Base-by-base conservation (phyloP, 2,888 invertebrate genomes). In the Tubulanus polymorphus region DNA sequence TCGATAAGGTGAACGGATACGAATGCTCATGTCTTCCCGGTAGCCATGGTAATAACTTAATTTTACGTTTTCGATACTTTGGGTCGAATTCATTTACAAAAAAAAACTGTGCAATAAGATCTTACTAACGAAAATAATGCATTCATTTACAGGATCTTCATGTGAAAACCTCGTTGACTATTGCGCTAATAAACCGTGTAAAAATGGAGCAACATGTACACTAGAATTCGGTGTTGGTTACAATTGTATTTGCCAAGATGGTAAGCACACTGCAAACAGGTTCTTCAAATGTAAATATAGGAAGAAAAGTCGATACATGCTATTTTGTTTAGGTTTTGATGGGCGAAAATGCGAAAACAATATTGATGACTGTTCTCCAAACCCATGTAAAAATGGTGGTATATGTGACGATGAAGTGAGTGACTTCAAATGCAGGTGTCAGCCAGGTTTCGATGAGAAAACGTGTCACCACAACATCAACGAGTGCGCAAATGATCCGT, bases 381-480 rank as follows among this genome's bases (percentile, higher is more conserved):
- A 23, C 12, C 55, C 60, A 6, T 63, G 63, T 59, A 20, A 45
- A 23, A 58, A 65, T 48, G 56, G 56, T 26, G 61, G 54, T 2
- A 29, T 29, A 20, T 46, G 54, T 37, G 28, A 28, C 20, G 65
- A 64, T 47, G 23, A 23, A 26, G 46, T 63, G 12, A 45, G 56
- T 48, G 53, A 48, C 15, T 61, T 32, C 52, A 32, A 27, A 12
- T 65, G 65, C 50, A 10, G 5, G 35, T 96, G 96, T 78, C 86
- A 88, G 30, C 85, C 90, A 2, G 93, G 94, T 15, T 96, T 93
- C 82, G 85, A 87, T 37, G 93, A 94, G 47, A 91, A 90, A 77
- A 91, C 92, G 81, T 95, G 94, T 81, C 89, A 89, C 74, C 83
- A 86, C 37, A 88, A 90, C 77, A 85, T 91, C 51, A 88, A 55